A percentile compares a stretch with the other conserved stretches of the same genome.
phyloP scores from a whole-genome alignment of 2,888 invertebrate genomes.

The Parascotia fuliginaria region DNA sequence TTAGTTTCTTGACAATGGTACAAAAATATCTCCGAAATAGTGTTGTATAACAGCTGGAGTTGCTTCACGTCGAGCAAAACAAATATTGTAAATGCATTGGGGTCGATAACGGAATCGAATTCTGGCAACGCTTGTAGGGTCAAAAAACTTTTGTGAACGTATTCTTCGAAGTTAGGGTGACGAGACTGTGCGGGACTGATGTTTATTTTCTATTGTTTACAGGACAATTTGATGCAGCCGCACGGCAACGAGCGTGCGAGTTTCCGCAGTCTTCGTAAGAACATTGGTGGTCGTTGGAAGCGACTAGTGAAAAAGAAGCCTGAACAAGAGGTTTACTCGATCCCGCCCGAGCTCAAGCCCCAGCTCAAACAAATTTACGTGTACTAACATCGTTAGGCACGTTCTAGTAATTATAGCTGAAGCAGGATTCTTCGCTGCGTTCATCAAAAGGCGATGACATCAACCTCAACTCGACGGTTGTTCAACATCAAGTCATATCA shows the following conservation, averaged over 20 bases:
- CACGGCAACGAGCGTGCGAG: conserved; percentile 90
- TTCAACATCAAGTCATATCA: conserved; percentile 74
- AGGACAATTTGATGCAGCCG: conserved; percentile 92
- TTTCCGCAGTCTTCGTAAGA: conserved; percentile 93
- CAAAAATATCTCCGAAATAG: conserved; percentile 60
- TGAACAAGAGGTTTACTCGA: conserved; percentile 92
- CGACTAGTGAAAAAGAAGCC: conserved; percentile 94
- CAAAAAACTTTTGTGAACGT: conserved; percentile 54
- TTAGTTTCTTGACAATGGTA: conserved; percentile 60
- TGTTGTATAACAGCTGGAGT: conserved; percentile 68
- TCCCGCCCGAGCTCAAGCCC: conserved; percentile 94
- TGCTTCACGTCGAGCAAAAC: conserved; percentile 51
- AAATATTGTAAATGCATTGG: conserved; percentile 65
- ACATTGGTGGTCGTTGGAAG: conserved; percentile 94
- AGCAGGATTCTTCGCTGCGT: conserved; percentile 75
- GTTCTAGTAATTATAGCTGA: conserved; percentile 63
- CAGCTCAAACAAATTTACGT: conserved; percentile 96
- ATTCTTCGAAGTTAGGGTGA: conserved; percentile 28
- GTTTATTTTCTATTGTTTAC: conserved; percentile 74
- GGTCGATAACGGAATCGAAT: conserved; percentile 66
- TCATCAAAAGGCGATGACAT: conserved; percentile 61
- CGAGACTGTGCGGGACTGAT: conserved; percentile 37
- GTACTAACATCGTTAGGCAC: conserved; percentile 84
- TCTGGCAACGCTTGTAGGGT: conserved; percentile 55
- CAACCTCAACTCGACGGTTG: conserved; percentile 71